Evolutionary conservation across 2,113 vertebrate genomes (phyloP).

Genomic region (Scopus umbretta): DNA sequence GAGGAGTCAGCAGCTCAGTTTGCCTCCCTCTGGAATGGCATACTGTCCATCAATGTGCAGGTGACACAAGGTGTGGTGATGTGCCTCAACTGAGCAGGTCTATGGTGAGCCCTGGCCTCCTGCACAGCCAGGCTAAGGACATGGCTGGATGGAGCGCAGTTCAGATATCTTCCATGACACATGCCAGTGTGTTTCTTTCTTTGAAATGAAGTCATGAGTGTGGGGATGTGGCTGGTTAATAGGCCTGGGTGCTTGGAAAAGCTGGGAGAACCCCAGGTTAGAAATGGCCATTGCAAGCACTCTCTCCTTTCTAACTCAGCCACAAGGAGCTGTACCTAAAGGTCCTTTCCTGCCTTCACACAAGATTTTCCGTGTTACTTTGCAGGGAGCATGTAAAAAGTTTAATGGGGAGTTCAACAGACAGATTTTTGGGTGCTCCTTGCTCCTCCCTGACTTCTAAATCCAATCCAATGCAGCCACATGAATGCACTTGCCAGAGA

Average conservation of each 20-base stretch:
- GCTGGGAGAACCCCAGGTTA: neutral
- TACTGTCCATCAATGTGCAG: fast-evolving
- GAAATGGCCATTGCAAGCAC: neutral
- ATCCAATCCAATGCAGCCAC: neutral
- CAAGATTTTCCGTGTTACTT: neutral
- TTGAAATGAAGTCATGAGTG: neutral
- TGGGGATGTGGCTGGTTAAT: neutral
- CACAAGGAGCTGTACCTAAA: neutral
- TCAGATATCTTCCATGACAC: neutral
- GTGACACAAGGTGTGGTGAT: no score
- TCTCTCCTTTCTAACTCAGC: neutral
- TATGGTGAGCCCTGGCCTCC: neutral
- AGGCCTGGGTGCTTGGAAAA: neutral
- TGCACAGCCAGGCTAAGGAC: neutral
- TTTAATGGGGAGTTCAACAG: neutral
- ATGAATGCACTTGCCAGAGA: neutral
- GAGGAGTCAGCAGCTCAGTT: neutral
- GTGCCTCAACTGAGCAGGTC: fast-evolving
- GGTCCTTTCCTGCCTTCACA: neutral
- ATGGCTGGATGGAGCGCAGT: fast-evolving
- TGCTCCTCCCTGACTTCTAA: neutral
- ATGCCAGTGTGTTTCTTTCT: neutral
- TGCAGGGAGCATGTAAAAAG: neutral
- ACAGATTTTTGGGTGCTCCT: neutral
- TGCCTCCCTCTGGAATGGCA: fast-evolving